Base-by-base conservation (phyloP, 2,797 vertebrate species). In the Microhierax caerulescens region DNA sequence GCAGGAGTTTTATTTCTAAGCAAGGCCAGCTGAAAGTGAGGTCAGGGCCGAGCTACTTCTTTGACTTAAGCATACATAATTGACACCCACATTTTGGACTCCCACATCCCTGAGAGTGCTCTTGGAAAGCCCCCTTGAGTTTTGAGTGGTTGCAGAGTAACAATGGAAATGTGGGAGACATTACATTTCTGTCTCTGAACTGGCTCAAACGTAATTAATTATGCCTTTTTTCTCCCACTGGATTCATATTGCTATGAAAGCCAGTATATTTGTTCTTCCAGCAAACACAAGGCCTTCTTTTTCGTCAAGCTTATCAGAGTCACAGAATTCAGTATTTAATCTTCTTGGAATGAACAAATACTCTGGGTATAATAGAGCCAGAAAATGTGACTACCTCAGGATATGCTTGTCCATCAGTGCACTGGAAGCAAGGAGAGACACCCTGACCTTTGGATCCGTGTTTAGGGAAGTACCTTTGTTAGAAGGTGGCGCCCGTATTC, bases 291-390 rank as follows among this genome's bases (percentile, higher is more conserved):
- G 36, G 60, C n/a, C 36, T 34, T 94, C 83, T 77, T 53, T 95
- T 91, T 94, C 89, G 56, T 92, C 90, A 80, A 21, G 84, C 81
- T 96, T 96, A 96, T 87, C 83, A 36, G 77, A 65, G 32, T 25
- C 72, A 45, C 56, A 87, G 74, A 80, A 94, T 88, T 94, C 72
- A 18, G 47, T 77, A 61, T 36, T 64, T 51, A 82, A 14, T 85
- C 34, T 82, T 64, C 41, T 64, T 70, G 36, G 39, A 51, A 41
- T 34, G 41, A 53, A 63, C 72, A 79, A 74, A 78, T 68, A 76
- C 37, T 75, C 30, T 23, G 21, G 28, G 54, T 32, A 77, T 56
- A 89, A 84, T 5, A 61, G 37, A 87, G 50, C 13, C 37, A 47
- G 69, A 77, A 90, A 78, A 69, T 23, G 13, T 3, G 10, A 60